Percentiles rank a stretch among this genome's conserved stretches.
Evolutionary conservation across 2,888 invertebrate genomes (phyloP).

Genomic region (Ornithoptera alexandrae): DNA sequence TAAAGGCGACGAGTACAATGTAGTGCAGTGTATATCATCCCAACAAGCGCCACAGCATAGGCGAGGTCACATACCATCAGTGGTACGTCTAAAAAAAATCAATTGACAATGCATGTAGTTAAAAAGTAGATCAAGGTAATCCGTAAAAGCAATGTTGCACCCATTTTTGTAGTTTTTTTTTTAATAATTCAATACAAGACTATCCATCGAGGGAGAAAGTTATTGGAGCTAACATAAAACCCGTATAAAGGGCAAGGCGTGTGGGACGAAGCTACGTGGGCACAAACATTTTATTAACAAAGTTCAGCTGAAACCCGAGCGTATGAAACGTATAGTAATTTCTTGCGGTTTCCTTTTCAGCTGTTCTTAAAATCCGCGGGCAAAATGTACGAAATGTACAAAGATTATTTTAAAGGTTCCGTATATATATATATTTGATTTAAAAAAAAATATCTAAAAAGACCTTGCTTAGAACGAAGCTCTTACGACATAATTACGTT

Average conservation of each 20-base stretch:
- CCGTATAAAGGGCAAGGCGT: conserved; percentile 7
- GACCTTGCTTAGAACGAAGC: too few relatives aligned
- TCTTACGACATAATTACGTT: too few relatives aligned
- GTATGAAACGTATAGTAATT: conserved; percentile 14
- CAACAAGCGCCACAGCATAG: too few relatives aligned
- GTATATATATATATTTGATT: background rate
- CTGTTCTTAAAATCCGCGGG: background rate
- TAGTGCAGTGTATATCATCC: too few relatives aligned
- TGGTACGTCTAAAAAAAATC: too few relatives aligned
- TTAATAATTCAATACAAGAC: background rate
- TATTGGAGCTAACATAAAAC: background rate
- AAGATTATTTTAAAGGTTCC: background rate
- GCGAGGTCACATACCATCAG: too few relatives aligned
- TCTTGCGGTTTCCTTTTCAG: conserved; percentile 1
- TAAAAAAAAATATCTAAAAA: too few relatives aligned
- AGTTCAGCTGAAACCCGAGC: conserved; percentile 40
- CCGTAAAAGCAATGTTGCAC: too few relatives aligned
- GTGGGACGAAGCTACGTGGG: conserved; percentile 30
- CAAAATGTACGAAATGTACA: background rate
- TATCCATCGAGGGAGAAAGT: background rate
- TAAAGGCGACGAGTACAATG: too few relatives aligned
- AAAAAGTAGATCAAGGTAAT: too few relatives aligned
- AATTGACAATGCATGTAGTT: too few relatives aligned
- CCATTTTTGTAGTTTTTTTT: background rate
- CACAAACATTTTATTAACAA: conserved; percentile 46